phyloP scores from a whole-genome alignment of 2,113 vertebrate species.

The Chamaetylas fuelleborni region DNA sequence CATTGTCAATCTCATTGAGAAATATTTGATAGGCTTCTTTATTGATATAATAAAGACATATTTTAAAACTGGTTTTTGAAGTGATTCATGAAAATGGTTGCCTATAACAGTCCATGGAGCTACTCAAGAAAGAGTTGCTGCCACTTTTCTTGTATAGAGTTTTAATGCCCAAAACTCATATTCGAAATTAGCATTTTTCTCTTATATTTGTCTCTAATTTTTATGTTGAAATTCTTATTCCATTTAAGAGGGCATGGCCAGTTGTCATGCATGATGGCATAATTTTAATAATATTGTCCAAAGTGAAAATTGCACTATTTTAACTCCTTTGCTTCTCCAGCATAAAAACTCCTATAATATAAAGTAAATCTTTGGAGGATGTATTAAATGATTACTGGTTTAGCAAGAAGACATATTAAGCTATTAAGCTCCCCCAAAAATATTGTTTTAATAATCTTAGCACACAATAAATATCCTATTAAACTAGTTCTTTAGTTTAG shows the following conservation, averaged over 20 bases:
- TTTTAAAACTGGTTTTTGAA: neutral
- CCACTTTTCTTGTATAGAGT: neutral
- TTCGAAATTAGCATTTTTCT: neutral
- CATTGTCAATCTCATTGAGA: neutral
- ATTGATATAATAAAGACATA: neutral
- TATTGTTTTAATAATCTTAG: constrained; percentile 70
- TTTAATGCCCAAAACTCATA: neutral
- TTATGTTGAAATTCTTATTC: neutral
- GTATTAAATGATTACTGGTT: constrained; percentile 36
- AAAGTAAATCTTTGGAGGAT: neutral
- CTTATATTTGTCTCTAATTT: neutral
- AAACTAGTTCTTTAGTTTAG: constrained; percentile 48
- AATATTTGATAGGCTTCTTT: neutral
- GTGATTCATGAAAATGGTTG: neutral
- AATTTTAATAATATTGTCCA: neutral
- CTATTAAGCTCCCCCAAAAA: constrained; percentile 54
- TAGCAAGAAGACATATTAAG: constrained; percentile 33
- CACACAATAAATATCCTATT: constrained; percentile 57
- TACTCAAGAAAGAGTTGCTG: neutral
- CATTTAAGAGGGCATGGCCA: neutral
- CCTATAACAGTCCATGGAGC: neutral
- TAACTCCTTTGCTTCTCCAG: neutral
- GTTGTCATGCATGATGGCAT: neutral
- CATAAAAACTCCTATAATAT: neutral
- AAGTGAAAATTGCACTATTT: neutral